Evolutionary conservation across 2,888 invertebrate species (phyloP).

Genomic region (Spicauda simplicius): DNA sequence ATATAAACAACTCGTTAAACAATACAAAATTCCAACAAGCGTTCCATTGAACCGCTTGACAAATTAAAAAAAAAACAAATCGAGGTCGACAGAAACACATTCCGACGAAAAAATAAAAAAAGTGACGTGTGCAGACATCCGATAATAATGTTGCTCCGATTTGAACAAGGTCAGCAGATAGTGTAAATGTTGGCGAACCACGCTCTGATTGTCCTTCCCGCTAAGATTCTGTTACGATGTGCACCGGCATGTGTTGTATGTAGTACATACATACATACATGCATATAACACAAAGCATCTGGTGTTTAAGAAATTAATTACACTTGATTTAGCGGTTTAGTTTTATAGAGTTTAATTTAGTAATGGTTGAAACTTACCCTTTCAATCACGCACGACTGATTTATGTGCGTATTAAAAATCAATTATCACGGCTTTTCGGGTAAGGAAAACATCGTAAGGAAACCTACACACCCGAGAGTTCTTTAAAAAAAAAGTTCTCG

Average conservation of each 20-base stretch:
- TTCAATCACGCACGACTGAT: too few species aligned
- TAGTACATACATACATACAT: too few species aligned
- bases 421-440: too few species aligned
- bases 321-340: neutral
- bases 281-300: too few species aligned
- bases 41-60: neutral
- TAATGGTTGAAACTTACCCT: too few species aligned
- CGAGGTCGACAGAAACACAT: conserved; percentile 9
- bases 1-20: too few species aligned
- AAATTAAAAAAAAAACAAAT: neutral
- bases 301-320: neutral
- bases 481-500: neutral
- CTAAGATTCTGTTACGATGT: conserved; percentile 35
- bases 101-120: conserved; percentile 20
- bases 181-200: conserved; percentile 46
- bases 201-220: conserved; percentile 46
- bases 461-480: too few species aligned
- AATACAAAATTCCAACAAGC: too few species aligned
- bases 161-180: conserved; percentile 49
- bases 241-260: neutral
- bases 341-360: too few species aligned
- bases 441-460: too few species aligned
- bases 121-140: conserved; percentile 41
- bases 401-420: too few species aligned
- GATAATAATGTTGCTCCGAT: conserved; percentile 52